phyloP scores from a whole-genome alignment of 2,113 vertebrate genomes.

The Hoplias malabaricus region DNA sequence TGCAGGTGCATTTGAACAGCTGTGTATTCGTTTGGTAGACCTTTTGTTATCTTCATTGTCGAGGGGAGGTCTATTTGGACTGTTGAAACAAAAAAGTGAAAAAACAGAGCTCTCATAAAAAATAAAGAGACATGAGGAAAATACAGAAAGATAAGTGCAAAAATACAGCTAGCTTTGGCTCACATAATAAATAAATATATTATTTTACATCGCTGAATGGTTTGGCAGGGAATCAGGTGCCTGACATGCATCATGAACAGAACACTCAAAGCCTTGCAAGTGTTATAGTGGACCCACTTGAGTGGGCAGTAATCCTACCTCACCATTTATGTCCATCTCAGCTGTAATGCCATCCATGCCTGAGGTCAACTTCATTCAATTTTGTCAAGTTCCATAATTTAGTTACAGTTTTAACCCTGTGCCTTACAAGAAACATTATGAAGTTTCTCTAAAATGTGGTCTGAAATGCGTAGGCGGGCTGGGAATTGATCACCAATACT shows the following conservation, averaged over 20 bases:
- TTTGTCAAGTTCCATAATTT: not conserved
- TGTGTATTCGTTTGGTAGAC: slow-evolving; percentile 71
- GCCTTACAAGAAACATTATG: too few relatives aligned
- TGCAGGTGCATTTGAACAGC: slow-evolving; percentile 91
- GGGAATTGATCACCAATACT: not conserved
- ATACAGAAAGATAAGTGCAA: not conserved
- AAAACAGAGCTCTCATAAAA: not conserved
- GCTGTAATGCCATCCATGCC: not conserved
- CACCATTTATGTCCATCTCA: not conserved
- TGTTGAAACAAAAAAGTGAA: slow-evolving; percentile 54
- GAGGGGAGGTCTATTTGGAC: slow-evolving; percentile 84
- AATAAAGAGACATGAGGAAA: too few relatives aligned
- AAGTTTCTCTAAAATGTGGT: too few relatives aligned
- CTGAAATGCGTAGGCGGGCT: too few relatives aligned
- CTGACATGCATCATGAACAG: not conserved
- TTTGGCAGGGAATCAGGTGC: not conserved
- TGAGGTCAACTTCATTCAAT: not conserved
- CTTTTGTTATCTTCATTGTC: slow-evolving; percentile 75
- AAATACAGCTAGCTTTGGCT: too few relatives aligned
- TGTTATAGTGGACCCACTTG: not conserved
- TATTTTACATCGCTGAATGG: not conserved
- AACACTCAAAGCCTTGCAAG: not conserved
- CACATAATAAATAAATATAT: not conserved
- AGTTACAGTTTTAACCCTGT: not conserved
- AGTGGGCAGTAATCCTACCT: not conserved